A percentile compares a stretch with the other conserved stretches of the same genome.
Evolutionary conservation across 2,797 vertebrate species (phyloP).

Genomic region (Spondyliosoma cantharus): DNA sequence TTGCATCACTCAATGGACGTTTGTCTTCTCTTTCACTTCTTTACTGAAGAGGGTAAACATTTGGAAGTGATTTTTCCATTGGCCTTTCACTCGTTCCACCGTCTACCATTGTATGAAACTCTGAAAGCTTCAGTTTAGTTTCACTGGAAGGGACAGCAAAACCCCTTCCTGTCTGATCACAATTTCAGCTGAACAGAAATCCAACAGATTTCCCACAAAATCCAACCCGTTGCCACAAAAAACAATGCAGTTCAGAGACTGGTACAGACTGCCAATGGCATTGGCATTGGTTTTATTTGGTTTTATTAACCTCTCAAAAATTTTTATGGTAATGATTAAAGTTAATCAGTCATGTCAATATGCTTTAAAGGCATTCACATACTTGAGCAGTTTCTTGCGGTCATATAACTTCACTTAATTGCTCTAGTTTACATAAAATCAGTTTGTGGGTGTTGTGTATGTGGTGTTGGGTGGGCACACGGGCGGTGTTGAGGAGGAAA

Average conservation of each 20-base stretch:
- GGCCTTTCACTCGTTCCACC: constrained; percentile 62
- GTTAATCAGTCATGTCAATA: constrained; percentile 21
- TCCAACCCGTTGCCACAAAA: constrained; percentile 8
- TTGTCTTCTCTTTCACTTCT: constrained; percentile 69
- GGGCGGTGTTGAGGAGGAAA: too few relatives aligned
- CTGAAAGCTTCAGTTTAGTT: constrained; percentile 46
- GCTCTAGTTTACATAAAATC: not conserved
- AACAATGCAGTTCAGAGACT: constrained; percentile 26
- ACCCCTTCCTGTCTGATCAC: constrained; percentile 45
- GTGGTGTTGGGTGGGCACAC: not conserved
- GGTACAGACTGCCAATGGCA: constrained; percentile 1
- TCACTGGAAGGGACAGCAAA: constrained; percentile 38
- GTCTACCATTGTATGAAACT: constrained; percentile 46
- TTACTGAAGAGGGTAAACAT: constrained; percentile 71
- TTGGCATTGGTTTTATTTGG: constrained; percentile 46
- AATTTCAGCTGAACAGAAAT: constrained; percentile 33
- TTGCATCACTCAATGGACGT: constrained; percentile 43
- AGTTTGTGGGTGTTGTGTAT: not conserved
- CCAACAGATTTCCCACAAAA: constrained; percentile 46
- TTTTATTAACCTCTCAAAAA: constrained; percentile 22
- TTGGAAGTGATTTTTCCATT: constrained; percentile 76
- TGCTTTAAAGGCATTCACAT: not conserved
- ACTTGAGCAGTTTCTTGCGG: not conserved
- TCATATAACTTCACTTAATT: constrained; percentile 12
- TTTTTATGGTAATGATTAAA: constrained; percentile 24